phyloP scores from a whole-genome alignment of 2,888 invertebrate genomes.

The Synanthedon myopaeformis region DNA sequence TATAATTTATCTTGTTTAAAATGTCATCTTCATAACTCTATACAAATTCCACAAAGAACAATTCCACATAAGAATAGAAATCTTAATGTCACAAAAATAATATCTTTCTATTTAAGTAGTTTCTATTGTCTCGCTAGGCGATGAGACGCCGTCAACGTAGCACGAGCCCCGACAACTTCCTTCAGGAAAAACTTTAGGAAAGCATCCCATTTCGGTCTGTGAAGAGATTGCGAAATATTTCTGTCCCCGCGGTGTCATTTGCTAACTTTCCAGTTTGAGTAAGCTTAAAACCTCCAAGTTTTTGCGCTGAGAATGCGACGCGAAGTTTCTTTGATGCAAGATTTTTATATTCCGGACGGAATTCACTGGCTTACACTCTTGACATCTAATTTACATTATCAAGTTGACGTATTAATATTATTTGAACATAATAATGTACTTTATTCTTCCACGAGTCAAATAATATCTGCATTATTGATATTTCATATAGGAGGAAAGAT shows the following conservation, averaged over 20 bases:
- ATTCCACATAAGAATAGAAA: no score
- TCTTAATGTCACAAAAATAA: constrained; percentile 4
- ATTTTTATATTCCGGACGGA: constrained; percentile 24
- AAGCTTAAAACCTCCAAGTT: constrained; percentile 53
- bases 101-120: constrained; percentile 34
- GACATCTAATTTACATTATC: no score
- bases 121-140: constrained; percentile 36
- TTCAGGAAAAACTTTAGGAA: constrained; percentile 38
- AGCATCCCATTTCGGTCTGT: constrained; percentile 40
- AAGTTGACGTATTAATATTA: no score
- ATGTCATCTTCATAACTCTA: no score
- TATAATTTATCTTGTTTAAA: no score
- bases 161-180: constrained; percentile 36
- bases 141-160: constrained; percentile 18
- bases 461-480: constrained; percentile 10
- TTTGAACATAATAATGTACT: no score
- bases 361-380: neutral
- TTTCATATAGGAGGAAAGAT: constrained; percentile 19
- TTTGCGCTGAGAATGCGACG: constrained; percentile 32
- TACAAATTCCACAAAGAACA: no score
- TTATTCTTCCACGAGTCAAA: no score
- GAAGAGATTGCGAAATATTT: constrained; percentile 56
- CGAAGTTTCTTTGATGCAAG: constrained; percentile 16
- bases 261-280: constrained; percentile 56
- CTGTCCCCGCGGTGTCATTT: constrained; percentile 59